Conservation (phyloP, 2,797 vertebrate species). For the Zalophus californianus region DNA sequence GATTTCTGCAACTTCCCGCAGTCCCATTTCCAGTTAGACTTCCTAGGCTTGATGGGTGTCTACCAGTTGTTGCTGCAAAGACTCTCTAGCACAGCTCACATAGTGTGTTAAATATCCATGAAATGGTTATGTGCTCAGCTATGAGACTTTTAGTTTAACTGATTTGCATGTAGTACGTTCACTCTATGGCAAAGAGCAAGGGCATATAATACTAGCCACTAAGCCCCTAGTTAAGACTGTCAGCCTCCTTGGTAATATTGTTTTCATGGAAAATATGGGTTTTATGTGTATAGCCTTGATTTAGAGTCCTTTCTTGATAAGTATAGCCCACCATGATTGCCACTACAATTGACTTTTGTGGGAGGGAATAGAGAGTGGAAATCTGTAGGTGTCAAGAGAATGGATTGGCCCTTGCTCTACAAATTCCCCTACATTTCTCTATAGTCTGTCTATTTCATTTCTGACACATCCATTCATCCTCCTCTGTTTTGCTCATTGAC, state of each 20-base stretch:
- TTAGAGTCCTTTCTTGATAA: neutral
- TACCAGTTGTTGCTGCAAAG: neutral
- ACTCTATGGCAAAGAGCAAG: neutral
- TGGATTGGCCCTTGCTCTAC: neutral
- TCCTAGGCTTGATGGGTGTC: neutral
- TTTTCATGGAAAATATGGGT: neutral
- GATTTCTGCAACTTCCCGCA: neutral
- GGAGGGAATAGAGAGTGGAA: neutral
- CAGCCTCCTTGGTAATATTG: neutral
- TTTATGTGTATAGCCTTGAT: neutral
- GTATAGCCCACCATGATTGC: neutral
- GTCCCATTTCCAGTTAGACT: neutral
- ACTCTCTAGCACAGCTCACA: neutral
- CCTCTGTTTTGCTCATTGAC: neutral
- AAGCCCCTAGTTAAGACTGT: neutral
- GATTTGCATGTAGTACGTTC: neutral
- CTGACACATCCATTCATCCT: neutral
- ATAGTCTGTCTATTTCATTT: neutral
- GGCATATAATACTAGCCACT: neutral
- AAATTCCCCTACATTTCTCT: neutral
- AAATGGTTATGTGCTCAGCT: neutral
- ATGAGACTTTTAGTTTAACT: neutral
- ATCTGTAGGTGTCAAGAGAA: neutral
- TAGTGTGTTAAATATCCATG: neutral
- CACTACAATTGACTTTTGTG: neutral